Percentiles rank a stretch among this genome's conserved stretches.
phyloP scores from a whole-genome alignment of 2,888 invertebrate species.

The Temnothorax rugatulus region DNA sequence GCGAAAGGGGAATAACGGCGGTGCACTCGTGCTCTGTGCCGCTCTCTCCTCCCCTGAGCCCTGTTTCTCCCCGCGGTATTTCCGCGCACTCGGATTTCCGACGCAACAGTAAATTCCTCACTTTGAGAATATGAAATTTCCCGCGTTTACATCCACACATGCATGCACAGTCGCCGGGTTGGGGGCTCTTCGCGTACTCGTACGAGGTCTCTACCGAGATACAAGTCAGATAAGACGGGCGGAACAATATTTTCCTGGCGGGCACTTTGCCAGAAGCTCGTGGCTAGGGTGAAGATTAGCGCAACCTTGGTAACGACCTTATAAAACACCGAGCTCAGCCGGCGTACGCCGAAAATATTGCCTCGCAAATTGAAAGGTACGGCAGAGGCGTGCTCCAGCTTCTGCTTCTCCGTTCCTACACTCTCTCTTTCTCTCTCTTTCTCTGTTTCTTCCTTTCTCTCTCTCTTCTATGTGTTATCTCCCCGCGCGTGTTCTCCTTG shows the following conservation, averaged over 20 bases:
- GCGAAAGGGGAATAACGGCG: neutral
- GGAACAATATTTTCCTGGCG: slow-evolving; percentile 78
- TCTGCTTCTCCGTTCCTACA: slow-evolving; percentile 28
- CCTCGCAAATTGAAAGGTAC: slow-evolving; percentile 81
- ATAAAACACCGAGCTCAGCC: slow-evolving; percentile 80
- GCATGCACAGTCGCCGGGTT: slow-evolving; percentile 1
- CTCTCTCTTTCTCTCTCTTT: slow-evolving; percentile 20
- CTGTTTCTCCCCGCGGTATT: slow-evolving; percentile 44
- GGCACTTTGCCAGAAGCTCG: slow-evolving; percentile 80
- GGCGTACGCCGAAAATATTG: slow-evolving; percentile 79
- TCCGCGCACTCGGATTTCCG: slow-evolving; percentile 56
- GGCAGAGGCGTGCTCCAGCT: slow-evolving; percentile 65
- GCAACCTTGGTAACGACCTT: slow-evolving; percentile 81
- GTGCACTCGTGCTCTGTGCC: neutral
- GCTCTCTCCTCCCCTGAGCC: neutral
- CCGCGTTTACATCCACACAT: slow-evolving; percentile 58
- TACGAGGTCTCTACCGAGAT: slow-evolving; percentile 64
- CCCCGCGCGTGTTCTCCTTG: slow-evolving; percentile 24
- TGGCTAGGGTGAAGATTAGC: slow-evolving; percentile 81
- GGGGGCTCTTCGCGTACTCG: slow-evolving; percentile 36
- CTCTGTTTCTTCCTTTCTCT: slow-evolving; percentile 2
- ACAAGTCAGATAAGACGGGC: slow-evolving; percentile 76
- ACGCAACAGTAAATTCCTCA: slow-evolving; percentile 76
- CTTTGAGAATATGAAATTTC: slow-evolving; percentile 80
- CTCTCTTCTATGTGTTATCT: slow-evolving; percentile 26